A percentile compares a stretch with the other conserved stretches of the same genome.
Conservation (phyloP, 2,888 invertebrate species). For the Liopterus haemorrhoidalis region DNA sequence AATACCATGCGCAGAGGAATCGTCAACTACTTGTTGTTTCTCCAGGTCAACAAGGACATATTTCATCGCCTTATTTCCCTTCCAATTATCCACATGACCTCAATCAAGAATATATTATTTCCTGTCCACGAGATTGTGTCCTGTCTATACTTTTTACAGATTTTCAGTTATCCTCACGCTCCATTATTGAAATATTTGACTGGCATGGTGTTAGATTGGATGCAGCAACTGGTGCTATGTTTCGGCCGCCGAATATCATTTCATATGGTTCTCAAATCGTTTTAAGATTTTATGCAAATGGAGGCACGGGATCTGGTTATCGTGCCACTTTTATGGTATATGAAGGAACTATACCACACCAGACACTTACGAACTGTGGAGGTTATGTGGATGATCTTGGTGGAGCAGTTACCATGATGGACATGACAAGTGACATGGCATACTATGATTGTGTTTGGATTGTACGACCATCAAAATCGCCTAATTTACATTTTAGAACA, state of each 20-base stretch:
- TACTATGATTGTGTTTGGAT: constrained; percentile 68
- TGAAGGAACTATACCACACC: too few species aligned
- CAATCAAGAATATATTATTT: constrained; percentile 58
- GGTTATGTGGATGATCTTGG: constrained; percentile 65
- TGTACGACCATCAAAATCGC: constrained; percentile 59
- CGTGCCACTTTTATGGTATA: constrained; percentile 52
- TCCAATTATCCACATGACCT: constrained; percentile 60
- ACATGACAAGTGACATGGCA: constrained; percentile 58
- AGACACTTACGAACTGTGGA: constrained; percentile 54
- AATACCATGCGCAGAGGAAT: neutral
- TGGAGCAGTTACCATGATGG: constrained; percentile 70
- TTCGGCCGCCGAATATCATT: constrained; percentile 62
- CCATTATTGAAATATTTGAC: constrained; percentile 65
- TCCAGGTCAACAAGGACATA: constrained; percentile 42
- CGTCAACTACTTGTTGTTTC: too few species aligned
- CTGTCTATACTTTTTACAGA: constrained; percentile 65
- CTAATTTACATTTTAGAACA: constrained; percentile 60
- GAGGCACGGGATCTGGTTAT: constrained; percentile 60
- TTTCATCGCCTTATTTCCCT: constrained; percentile 65
- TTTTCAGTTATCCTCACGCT: constrained; percentile 59
- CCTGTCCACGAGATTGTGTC: constrained; percentile 48
- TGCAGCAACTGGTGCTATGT: constrained; percentile 59
- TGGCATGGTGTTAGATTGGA: constrained; percentile 61
- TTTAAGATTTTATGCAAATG: constrained; percentile 64
- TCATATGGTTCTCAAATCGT: constrained; percentile 58